Base-by-base conservation (phyloP, 1,140 invertebrate genomes). In the Heliconius eleuchia region DNA sequence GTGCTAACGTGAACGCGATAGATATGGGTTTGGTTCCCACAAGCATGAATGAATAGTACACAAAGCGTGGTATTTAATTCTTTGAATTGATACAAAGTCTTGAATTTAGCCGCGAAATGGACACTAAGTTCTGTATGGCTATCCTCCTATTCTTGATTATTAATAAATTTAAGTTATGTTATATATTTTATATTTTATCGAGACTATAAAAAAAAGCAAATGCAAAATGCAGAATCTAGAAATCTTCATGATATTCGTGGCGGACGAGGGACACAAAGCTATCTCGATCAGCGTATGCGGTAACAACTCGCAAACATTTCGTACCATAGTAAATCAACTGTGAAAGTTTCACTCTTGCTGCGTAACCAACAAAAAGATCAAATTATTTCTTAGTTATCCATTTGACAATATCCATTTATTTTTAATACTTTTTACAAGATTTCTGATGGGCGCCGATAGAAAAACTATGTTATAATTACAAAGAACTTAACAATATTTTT, bases 331-430 rank as follows among this genome's bases (percentile, higher is more conserved):
- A 66, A 76, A 76, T 76, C 74, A 66, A 60, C 74, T 66, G 74
- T 76, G 74, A 76, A 76, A 76, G 74, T 76, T 19, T 19, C 74
- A 42, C 71, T 66, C 11, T 39, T 39, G 52, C 55, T 78, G 72
- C 60, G 79, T 76, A 71, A 83, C 74, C 46, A 77, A 84, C 74
- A 80, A 75, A 66, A 76, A 76, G n/a, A 72, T n/a, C 16, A 66
- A 66, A 66, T 30, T 66, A 66, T 11, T 66, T 66, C 60, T 66
- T 66, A 66, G 23, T 66, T 30, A 66, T 66, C 60, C 60, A 30
- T 66, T 66, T 30, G 18, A 66, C 60, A 66, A 66, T 66, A 66
- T 66, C 27, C 11, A 30, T 66, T 30, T 66, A 30, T 66, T 13
- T 66, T 66, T 66, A 1, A 66, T 30, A 66, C 1, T 66, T 66